Evolutionary conservation across 2,888 invertebrate species (phyloP).

Genomic region (Notodonta ziczac): DNA sequence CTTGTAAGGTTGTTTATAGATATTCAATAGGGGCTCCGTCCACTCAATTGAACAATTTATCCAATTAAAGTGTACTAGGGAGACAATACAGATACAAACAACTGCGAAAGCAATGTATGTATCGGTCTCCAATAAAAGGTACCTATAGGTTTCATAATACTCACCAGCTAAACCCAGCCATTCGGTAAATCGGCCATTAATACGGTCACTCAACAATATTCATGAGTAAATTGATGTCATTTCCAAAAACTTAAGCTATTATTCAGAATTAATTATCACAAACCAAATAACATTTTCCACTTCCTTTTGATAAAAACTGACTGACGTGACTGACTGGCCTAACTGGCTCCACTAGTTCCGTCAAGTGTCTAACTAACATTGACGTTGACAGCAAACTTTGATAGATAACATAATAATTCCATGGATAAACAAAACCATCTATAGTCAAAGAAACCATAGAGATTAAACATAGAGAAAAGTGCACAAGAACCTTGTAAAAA

Average conservation of each 20-base stretch:
- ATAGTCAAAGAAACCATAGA: too few relatives aligned
- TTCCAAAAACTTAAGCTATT: slow-evolving; percentile 48
- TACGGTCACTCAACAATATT: slow-evolving; percentile 60
- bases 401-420: too few relatives aligned
- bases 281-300: slow-evolving; percentile 51
- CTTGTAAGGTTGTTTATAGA: slow-evolving; percentile 14
- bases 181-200: slow-evolving; percentile 83
- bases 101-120: slow-evolving; percentile 55
- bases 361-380: too few relatives aligned
- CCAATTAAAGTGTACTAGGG: slow-evolving; percentile 63
- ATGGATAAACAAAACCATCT: too few relatives aligned
- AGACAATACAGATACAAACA: slow-evolving; percentile 64
- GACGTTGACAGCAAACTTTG: too few relatives aligned
- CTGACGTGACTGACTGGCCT: too few relatives aligned
- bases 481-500: too few relatives aligned
- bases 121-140: slow-evolving; percentile 52
- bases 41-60: slow-evolving; percentile 64
- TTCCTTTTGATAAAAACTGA: slow-evolving; percentile 33
- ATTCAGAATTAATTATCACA: slow-evolving; percentile 42
- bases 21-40: slow-evolving; percentile 39
- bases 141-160: slow-evolving; percentile 38
- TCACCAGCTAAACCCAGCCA: slow-evolving; percentile 85
- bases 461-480: too few relatives aligned
- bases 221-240: slow-evolving; percentile 40
- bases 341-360: too few relatives aligned